Evolutionary conservation across 1,140 invertebrate genomes (phyloP), one percentile per base, ranked within the genome.

Genomic region (Potamilus streckersoni): DNA sequence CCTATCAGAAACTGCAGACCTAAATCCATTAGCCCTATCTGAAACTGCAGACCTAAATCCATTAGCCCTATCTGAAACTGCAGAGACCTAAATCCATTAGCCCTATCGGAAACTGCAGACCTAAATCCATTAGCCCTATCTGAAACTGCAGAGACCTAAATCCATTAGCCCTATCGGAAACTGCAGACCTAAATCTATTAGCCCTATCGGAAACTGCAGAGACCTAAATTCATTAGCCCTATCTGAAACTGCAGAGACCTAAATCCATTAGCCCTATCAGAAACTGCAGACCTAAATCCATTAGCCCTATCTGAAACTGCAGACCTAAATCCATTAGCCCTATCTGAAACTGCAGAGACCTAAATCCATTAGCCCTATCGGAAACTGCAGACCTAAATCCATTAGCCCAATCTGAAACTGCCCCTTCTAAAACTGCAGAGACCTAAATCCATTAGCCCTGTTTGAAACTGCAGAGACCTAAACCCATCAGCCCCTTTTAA

Each of bases 281-380:
- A 31, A 4, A 31, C 27, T n/a, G n/a, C n/a, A n/a, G n/a, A 31
- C 27, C 27, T 3, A 31, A 31, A 31, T 2, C 57, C 19, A 67
- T 8, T 4, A 67, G 55, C 3, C n/a, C 15, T 14, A 5, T 19
- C 20, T 60, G 17, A 60, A 19, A 16, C 23, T 23, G 23, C 23
- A 20, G 6, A 19, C 56, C 14, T 56, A 14, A 85, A 85, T 73
- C 57, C 19, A 67, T 8, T 4, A 67, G 55, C 17, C n/a, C 15
- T 15, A 5, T 19, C 20, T 60, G 17, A 60, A 19, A 16, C 5
- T 8, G 6, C n/a, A n/a, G n/a, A n/a, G 6, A 19, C 56, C 14
- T 56, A 14, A n/a, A n/a, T n/a, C n/a, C n/a, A n/a, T n/a, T n/a
- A 67, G 55, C 17, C n/a, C 3, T 27, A 17, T 19, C 20, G 27